phyloP scores from a whole-genome alignment of 1,140 invertebrate species.

The Pinna nobilis region DNA sequence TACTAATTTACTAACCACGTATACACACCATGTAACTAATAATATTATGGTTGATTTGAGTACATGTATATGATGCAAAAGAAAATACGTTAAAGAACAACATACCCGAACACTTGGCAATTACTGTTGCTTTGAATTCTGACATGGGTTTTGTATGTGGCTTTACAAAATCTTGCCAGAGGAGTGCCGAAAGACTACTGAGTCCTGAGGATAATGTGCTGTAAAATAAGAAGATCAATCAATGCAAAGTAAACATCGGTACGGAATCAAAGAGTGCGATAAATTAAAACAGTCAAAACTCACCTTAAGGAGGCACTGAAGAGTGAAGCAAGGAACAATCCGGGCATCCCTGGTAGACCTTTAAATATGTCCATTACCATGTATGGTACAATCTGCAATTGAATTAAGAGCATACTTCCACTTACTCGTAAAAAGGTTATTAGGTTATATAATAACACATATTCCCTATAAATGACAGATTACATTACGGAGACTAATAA shows the following conservation, averaged over 20 bases:
- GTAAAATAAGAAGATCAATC: constrained; percentile 13
- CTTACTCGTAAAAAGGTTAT: too few relatives aligned
- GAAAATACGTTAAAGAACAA: background rate
- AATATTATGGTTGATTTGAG: background rate
- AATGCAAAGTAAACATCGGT: background rate
- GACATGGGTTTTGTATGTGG: constrained; percentile 58
- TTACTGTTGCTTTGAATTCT: constrained; percentile 62
- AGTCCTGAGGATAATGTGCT: constrained; percentile 81
- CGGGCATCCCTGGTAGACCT: constrained; percentile 66
- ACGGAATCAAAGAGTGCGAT: too few relatives aligned
- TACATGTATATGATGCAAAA: background rate
- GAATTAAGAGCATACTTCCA: background rate
- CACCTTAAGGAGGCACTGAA: constrained; percentile 72
- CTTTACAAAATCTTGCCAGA: constrained; percentile 87
- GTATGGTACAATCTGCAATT: constrained; percentile 68
- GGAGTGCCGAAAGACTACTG: constrained; percentile 90
- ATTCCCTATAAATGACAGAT: too few relatives aligned
- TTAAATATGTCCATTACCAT: constrained; percentile 65
- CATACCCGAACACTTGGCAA: constrained; percentile 63
- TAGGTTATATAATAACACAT: too few relatives aligned
- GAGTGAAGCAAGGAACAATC: constrained; percentile 70
- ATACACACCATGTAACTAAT: constrained; percentile 60
- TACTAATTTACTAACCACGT: too few relatives aligned
- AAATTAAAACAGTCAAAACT: background rate
- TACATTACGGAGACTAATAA: too few relatives aligned